A percentile compares a stretch with the other conserved stretches of the same genome.
phyloP scores from a whole-genome alignment of 1,140 invertebrate genomes.

The Hyphantria cunea region DNA sequence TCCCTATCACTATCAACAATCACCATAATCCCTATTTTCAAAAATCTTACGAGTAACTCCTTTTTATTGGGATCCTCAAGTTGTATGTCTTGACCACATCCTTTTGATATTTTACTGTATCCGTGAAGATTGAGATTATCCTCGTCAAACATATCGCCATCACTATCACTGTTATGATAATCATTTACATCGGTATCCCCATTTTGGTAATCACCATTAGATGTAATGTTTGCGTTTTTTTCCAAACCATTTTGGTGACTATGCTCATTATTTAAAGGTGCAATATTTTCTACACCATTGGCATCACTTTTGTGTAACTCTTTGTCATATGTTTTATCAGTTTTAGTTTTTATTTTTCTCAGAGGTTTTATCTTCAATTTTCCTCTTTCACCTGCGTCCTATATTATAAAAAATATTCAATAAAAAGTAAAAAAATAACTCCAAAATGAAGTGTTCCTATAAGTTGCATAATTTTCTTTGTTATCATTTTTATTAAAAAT shows the following conservation, averaged over 20 bases:
- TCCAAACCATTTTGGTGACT: not conserved
- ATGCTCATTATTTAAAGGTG: not conserved
- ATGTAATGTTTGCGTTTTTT: not conserved
- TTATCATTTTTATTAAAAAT: no score
- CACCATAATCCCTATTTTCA: not conserved
- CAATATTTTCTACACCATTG: no score
- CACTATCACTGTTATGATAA: not conserved
- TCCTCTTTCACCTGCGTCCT: not conserved
- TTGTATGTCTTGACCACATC: conserved; percentile 61
- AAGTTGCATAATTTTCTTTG: no score
- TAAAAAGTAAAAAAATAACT: no score
- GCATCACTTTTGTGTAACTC: no score
- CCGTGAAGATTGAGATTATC: conserved; percentile 51
- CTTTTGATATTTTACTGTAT: conserved; percentile 57
- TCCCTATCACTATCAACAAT: not conserved
- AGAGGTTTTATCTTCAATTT: not conserved
- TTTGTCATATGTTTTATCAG: no score
- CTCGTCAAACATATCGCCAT: conserved; percentile 26
- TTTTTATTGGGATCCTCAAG: conserved; percentile 69
- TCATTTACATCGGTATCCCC: not conserved
- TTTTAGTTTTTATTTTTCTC: no score
- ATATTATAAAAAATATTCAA: not conserved
- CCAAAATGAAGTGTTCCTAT: no score
- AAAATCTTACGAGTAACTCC: conserved; percentile 62
- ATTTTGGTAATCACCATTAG: not conserved